phyloP scores from a whole-genome alignment of 53 echinoderm and acorn worm species.

The Crossaster papposus region DNA sequence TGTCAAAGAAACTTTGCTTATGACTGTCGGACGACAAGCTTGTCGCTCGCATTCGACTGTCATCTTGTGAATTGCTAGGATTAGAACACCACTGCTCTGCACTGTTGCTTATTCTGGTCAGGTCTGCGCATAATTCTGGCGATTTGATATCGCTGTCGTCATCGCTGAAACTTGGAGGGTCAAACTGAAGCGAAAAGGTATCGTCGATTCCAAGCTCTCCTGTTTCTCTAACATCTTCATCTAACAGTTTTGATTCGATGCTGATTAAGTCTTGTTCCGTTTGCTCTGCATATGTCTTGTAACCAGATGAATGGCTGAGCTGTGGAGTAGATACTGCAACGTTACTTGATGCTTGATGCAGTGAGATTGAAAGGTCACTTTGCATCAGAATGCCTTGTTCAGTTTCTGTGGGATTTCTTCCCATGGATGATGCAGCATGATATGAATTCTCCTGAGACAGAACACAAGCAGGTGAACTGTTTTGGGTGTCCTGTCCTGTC shows the following conservation, averaged over 20 bases:
- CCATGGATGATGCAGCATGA: not conserved
- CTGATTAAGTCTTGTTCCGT: not conserved
- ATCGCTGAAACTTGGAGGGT: conserved; percentile 1
- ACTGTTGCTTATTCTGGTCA: not conserved
- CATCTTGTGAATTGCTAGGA: not conserved
- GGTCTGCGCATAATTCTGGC: not conserved
- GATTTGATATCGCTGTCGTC: not conserved
- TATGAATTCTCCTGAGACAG: not conserved
- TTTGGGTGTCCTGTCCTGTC: not conserved
- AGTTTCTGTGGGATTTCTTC: not conserved
- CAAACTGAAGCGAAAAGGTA: conserved; percentile 4
- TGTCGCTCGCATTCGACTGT: not conserved
- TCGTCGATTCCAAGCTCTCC: not conserved
- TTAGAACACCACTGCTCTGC: not conserved
- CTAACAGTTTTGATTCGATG: not conserved
- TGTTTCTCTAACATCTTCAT: not conserved
- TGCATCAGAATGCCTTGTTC: not conserved
- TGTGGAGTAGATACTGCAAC: not conserved
- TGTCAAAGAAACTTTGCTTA: not conserved
- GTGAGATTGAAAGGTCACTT: not conserved
- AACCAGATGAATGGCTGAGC: not conserved
- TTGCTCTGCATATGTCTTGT: not conserved
- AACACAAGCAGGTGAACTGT: not conserved
- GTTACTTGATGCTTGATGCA: not conserved
- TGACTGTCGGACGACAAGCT: not conserved